Evolutionary conservation across 1,140 invertebrate species (phyloP).

Genomic region (Ctenoplectra terminalis): DNA sequence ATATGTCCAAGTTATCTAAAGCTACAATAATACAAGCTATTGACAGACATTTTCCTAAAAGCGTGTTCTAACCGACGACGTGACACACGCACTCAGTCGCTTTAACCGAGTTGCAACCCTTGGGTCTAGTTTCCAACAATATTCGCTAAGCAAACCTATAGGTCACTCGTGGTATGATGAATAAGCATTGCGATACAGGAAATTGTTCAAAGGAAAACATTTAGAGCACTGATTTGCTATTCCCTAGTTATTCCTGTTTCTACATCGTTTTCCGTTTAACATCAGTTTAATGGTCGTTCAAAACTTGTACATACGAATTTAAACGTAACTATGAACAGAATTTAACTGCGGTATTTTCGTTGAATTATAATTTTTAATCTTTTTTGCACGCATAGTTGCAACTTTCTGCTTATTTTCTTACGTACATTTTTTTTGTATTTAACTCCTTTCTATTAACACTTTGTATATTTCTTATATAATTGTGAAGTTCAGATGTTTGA

Average conservation of each 20-base stretch:
- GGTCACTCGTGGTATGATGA: slow-evolving; percentile 5
- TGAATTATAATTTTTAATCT: no score
- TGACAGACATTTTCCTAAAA: slow-evolving; percentile 19
- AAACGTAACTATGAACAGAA: no score
- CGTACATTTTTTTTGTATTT: no score
- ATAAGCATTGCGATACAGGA: neutral
- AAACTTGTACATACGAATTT: no score
- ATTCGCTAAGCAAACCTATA: neutral
- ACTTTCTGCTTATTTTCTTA: no score
- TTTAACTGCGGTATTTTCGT: no score
- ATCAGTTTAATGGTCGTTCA: no score
- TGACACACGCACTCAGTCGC: neutral
- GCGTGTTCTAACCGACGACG: slow-evolving; percentile 1
- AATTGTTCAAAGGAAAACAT: slow-evolving; percentile 18
- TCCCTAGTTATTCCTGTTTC: neutral
- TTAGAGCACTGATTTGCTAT: neutral
- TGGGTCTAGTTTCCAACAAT: slow-evolving; percentile 14
- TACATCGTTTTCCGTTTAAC: neutral
- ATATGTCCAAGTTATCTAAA: neutral
- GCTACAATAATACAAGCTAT: neutral
- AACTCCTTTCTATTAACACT: no score
- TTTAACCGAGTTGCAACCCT: slow-evolving; percentile 12
- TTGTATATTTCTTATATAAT: no score
- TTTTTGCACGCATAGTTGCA: no score
- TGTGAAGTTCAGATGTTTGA: no score